Conservation (phyloP, 2,797 vertebrate species). For the Lepus townsendii region DNA sequence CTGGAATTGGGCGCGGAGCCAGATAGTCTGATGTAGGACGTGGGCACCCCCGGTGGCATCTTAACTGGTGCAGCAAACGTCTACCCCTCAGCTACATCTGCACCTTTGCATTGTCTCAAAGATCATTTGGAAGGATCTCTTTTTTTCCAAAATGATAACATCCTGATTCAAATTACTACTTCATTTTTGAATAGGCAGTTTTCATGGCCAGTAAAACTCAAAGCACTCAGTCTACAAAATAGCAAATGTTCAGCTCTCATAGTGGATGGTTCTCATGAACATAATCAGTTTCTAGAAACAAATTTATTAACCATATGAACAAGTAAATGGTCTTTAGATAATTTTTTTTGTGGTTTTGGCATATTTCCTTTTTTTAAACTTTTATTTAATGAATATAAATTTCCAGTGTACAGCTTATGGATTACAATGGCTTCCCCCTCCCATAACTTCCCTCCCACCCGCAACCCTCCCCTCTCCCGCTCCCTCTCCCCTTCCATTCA, state of each 20-base stretch:
- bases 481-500: too few relatives aligned
- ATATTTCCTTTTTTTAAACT: too few relatives aligned
- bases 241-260: not conserved
- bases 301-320: not conserved
- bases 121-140: not conserved
- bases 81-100: not conserved
- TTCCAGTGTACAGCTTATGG: too few relatives aligned
- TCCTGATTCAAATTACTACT: slow-evolving; percentile 11
- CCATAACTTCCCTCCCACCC: too few relatives aligned
- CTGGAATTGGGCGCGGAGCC: too few relatives aligned
- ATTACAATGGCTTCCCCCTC: too few relatives aligned
- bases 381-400: too few relatives aligned
- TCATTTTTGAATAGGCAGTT: not conserved
- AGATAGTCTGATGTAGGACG: too few relatives aligned
- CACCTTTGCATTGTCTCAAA: not conserved
- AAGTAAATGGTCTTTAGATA: not conserved
- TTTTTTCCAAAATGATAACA: not conserved
- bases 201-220: not conserved
- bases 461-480: too few relatives aligned
- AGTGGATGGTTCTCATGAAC: not conserved
- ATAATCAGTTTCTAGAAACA: not conserved
- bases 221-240: not conserved
- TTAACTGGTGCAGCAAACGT: too few relatives aligned
- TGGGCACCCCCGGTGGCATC: too few relatives aligned
- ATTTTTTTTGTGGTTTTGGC: too few relatives aligned